Base-by-base conservation (phyloP, 2,888 invertebrate genomes). In the Lasioglossum oenotherae region DNA sequence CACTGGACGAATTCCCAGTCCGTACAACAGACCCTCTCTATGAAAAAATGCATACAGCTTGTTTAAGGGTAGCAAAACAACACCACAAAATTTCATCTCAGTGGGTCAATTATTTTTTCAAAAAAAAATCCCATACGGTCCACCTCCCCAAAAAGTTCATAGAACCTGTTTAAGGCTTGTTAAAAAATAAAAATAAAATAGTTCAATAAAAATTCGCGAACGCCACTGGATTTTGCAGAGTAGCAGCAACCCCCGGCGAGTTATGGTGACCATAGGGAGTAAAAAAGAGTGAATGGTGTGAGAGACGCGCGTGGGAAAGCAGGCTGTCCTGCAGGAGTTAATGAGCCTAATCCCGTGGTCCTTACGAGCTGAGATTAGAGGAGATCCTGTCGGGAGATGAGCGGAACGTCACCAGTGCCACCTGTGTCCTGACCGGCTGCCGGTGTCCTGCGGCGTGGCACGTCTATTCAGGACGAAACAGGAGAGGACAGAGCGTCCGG, bases 271-370 rank as follows among this genome's bases (percentile, higher is more conserved):
- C n/a, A 16, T 19, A 64, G 60, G 23, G 1, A 12, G 74, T 49
- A 44, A 16, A 44, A 38, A 73, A 44, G 44, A 64, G 8, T 5
- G 23, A n/a, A 38, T n/a, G 12, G 35, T 27, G 57, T 8, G 60
- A 19, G 67, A 46, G 49, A 27, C 72, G 72, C 85, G 85, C 85
- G 91, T 88, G 86, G 85, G 85, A 90, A 87, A 83, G 71, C 80
- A 81, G 88, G 83, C 84, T 82, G 81, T 82, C 74, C 81, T 74
- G 81, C 82, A 85, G 78, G 92, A 94, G 94, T 95, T 95, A 95
- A 95, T 93, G 94, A 95, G 93, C 90, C 92, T 93, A 94, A 94
- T 95, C 94, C 93, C 88, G 91, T 88, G 83, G 90, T 89, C 87
- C 87, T 90, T 85, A 86, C 87, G 87, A 87, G 91, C 91, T 80